Evolutionary conservation across 2,797 vertebrate genomes (phyloP), one percentile per base, ranked within the genome.

Genomic region (Sebastes flavidus): DNA sequence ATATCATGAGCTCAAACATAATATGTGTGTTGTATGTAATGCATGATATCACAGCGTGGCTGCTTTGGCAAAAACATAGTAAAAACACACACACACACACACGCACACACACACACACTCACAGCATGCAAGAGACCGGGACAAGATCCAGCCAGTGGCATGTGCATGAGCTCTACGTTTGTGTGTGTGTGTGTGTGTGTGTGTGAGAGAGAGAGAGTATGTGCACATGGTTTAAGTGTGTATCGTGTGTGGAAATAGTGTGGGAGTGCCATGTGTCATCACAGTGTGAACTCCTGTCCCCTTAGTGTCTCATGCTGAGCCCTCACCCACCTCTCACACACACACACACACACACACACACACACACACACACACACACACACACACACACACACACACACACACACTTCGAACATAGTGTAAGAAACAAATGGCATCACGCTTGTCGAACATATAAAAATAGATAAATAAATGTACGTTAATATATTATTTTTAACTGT

Each of bases 231-330:
- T 22, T 36, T 69, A 68, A 69, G 79, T 83, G 81, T 86, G 82
- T 56, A 30, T 87, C 67, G 49, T 86, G 54, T 86, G 84, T 89
- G 84, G 77, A 90, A 86, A 82, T 77, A 80, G 80, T 84, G 91
- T 91, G 84, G 87, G 87, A 88, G 92, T 85, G 89, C 91, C 93
- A 95, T 95, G 94, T 95, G 93, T 93, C 89, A 85, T 87, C 94
- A 62, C 94, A 94, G 93, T 90, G 87, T 91, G 93, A 89, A 78
- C 87, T 89, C 80, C 91, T 93, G 90, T 92, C 84, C 86, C 82
- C 86, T 91, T 60, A 63, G 20, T 81, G 81, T 72, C 70, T 86
- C 90, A 88, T 65, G 81, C 87, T 74, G 89, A 79, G 83, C 74
- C 70, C 67, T 78, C 79, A 61, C 29, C 3, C 1, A 13, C 66